Conservation (phyloP, 2,113 vertebrate species). For the Petroica traversi region DNA sequence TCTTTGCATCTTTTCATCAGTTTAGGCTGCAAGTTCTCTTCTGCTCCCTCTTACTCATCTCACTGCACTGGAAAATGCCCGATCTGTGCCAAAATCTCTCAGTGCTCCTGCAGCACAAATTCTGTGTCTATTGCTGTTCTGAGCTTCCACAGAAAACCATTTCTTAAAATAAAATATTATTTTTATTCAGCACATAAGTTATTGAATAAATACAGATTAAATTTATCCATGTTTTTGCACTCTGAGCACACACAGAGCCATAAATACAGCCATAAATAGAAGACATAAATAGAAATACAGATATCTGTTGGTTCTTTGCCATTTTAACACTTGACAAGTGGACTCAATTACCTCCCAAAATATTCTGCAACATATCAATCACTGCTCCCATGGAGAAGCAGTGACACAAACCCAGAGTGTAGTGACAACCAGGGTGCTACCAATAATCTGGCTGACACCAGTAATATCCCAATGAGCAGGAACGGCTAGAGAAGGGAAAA, state of each 20-base stretch:
- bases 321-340: background rate
- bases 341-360: background rate
- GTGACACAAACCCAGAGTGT: background rate
- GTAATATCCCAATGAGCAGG: background rate
- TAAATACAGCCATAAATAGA: conserved; percentile 64
- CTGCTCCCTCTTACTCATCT: background rate
- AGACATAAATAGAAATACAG: conserved; percentile 45
- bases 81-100: background rate
- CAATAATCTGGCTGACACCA: background rate
- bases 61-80: background rate
- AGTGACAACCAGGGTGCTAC: background rate
- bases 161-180: background rate
- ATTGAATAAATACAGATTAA: conserved; percentile 56
- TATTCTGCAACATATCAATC: background rate
- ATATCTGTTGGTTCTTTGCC: background rate
- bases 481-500: background rate
- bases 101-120: background rate
- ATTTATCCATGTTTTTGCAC: background rate
- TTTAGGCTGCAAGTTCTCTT: background rate
- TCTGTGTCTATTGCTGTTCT: background rate
- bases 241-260: background rate
- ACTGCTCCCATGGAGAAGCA: background rate
- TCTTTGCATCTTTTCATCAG: background rate
- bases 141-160: background rate
- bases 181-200: conserved; percentile 58